Conservation (phyloP, 64 coral and sea anemone genomes). For the Porites lutea region DNA sequence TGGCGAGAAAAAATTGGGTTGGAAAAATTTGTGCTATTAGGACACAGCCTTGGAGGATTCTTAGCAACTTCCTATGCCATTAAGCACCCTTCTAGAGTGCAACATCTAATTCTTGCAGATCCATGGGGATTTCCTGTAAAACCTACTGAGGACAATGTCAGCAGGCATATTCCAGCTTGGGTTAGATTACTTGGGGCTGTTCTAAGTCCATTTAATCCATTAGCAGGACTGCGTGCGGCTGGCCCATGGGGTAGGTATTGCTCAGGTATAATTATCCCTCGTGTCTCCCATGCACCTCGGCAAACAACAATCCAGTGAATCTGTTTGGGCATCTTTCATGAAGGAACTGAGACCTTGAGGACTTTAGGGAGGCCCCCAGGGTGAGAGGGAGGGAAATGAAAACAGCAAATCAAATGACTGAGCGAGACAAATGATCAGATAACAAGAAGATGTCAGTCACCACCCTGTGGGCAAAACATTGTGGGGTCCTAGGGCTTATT, state of each 20-base stretch:
- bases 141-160: constrained; percentile 80
- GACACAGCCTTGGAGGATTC: constrained; percentile 96
- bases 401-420: too few relatives aligned
- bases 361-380: too few relatives aligned
- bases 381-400: too few relatives aligned
- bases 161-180: constrained; percentile 79
- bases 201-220: constrained; percentile 89
- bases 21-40: constrained; percentile 96
- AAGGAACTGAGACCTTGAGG: too few relatives aligned
- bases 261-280: too few relatives aligned
- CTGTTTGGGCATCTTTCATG: too few relatives aligned
- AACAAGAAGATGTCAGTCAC: too few relatives aligned
- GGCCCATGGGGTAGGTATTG: constrained; percentile 87
- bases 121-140: constrained; percentile 98
- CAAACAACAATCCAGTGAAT: too few relatives aligned
- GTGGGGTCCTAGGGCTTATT: too few relatives aligned
- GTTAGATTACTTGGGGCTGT: constrained; percentile 89
- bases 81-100: constrained; percentile 79
- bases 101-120: constrained; percentile 93
- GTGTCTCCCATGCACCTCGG: too few relatives aligned
- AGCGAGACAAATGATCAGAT: too few relatives aligned
- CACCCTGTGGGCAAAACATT: too few relatives aligned
- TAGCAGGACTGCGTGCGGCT: constrained; percentile 89
- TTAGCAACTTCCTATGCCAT: constrained; percentile 90
- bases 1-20: constrained; percentile 91